Conservation (phyloP, 1,140 invertebrate species). For the Zaprionus lachaisei region DNA sequence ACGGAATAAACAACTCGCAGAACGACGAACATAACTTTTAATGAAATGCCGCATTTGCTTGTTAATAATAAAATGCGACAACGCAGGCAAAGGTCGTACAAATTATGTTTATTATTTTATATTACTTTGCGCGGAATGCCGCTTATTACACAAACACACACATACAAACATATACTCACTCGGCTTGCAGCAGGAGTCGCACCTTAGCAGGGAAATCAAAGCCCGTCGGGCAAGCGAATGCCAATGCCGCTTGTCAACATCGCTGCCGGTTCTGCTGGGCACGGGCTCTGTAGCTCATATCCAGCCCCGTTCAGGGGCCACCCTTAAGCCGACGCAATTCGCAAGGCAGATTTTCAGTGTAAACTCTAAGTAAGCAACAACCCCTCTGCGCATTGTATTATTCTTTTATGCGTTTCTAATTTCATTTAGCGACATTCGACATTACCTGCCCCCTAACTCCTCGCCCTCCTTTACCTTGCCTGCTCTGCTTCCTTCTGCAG, state of each 20-base stretch:
- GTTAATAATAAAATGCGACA: slow-evolving; percentile 78
- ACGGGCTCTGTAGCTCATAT: neutral
- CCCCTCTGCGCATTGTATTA: slow-evolving; percentile 66
- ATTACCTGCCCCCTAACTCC: slow-evolving; percentile 31
- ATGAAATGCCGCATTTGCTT: slow-evolving; percentile 77
- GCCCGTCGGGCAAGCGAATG: slow-evolving; percentile 65
- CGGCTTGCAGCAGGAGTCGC: slow-evolving; percentile 19
- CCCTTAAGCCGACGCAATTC: slow-evolving; percentile 30
- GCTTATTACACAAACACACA: slow-evolving; percentile 53
- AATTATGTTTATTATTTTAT: slow-evolving; percentile 83
- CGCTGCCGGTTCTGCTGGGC: slow-evolving; percentile 17
- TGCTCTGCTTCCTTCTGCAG: slow-evolving; percentile 1
- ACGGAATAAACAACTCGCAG: slow-evolving; percentile 7
- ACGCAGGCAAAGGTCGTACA: slow-evolving; percentile 47
- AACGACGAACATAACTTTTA: slow-evolving; percentile 73
- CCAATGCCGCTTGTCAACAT: slow-evolving; percentile 65
- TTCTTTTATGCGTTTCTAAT: slow-evolving; percentile 83
- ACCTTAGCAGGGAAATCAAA: slow-evolving; percentile 57
- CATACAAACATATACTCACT: neutral
- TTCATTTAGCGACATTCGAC: slow-evolving; percentile 82
- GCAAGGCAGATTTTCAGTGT: slow-evolving; percentile 13
- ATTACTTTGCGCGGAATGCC: slow-evolving; percentile 57
- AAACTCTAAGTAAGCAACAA: slow-evolving; percentile 11
- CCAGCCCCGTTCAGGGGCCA: slow-evolving; percentile 13
- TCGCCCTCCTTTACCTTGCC: neutral